Base-by-base conservation (phyloP, 2,888 invertebrate genomes). In the Dicranocentrus wangi region DNA sequence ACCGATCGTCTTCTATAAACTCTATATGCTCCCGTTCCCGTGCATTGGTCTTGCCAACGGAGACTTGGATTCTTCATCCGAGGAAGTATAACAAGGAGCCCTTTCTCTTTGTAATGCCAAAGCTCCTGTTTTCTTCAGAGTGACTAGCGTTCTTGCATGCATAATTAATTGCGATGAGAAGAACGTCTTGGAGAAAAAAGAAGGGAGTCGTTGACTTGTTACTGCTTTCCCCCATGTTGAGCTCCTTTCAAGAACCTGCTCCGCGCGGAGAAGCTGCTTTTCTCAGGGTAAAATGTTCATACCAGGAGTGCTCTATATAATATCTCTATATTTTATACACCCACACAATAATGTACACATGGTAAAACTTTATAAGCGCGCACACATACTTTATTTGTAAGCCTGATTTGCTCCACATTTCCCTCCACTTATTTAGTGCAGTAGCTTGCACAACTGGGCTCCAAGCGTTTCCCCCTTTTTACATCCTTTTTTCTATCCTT, bases 101-200 rank as follows among this genome's bases (percentile, higher is more conserved):
- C 32, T 32, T 32, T 32, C n/a, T 3, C 32, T 32, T 32, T 32
- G 5, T 10, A 3, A 32, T 32, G 32, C 32, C n/a, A n/a, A n/a
- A n/a, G n/a, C n/a, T n/a, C n/a, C 10, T 32, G 32, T 32, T 32
- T 32, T 10, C 32, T 51, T 47, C n/a, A 47, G 39, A 39, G 47
- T 47, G 47, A n/a, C 47, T 72, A 70, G 58, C 27, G 15, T 39
- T 73, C 42, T 65, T 63, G 73, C 73, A 73, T 73, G 73, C 73
- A 73, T 73, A 73, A 73, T 63, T 73, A 73, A 73, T 73, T 53
- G 65, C 27, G 73, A 8, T 60, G 60, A 43, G 43, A 28, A 61
- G 71, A 70, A 70, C 58, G 27, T 60, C 58, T 71, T 60, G 47
- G 27, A 7, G 8, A 63, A 17, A 1, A 61, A 71, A 58, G 17